Evolutionary conservation across 2,113 vertebrate genomes (phyloP), one percentile per base, ranked within the genome.

Genomic region (Esox niger): DNA sequence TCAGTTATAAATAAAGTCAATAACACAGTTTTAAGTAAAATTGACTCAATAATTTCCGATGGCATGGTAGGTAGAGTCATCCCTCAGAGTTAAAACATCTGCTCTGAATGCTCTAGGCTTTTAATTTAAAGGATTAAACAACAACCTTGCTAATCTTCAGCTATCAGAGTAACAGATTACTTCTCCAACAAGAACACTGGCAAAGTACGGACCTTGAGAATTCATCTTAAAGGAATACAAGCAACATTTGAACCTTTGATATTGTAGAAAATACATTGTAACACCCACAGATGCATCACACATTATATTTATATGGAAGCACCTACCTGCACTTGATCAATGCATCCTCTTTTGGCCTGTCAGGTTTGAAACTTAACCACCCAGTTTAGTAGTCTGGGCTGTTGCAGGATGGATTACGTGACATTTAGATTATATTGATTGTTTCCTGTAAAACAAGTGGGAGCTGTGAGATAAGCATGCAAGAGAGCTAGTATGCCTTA

Each of bases 371-470:
- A 74, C 47, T 31, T 35, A 59, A 52, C 63, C 30, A 58, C 21
- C 66, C 31, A 4, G 2, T 59, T 38, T 46, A 6, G 7, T 10
- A 21, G 47, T 33, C 5, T 17, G 11, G 17, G 23, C 11, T 32
- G 56, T 31, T 26, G 25, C 54, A 33, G 43, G 52, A 71, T 68
- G 61, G 66, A 64, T 74, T 72, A 57, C 23, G 30, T 75, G 66
- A 79, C 71, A 77, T 75, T 81, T 79, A 64, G 47, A 58, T 26
- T 54, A 55, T 71, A 77, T 75, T 66, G 67, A 77, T 79, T 65
- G 52, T 38, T 35, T 46, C 35, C 46, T 77, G 71, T 79, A 46
- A 46, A 54, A 61, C 38, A 57, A 68, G 46, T 6, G 20, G 55
- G 66, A 64, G 54, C 62, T 57, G 69, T 68, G 66, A 76, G 27